Evolutionary conservation across 1,140 invertebrate genomes (phyloP), one percentile per base, ranked within the genome.

Genomic region (Plodia interpunctella): DNA sequence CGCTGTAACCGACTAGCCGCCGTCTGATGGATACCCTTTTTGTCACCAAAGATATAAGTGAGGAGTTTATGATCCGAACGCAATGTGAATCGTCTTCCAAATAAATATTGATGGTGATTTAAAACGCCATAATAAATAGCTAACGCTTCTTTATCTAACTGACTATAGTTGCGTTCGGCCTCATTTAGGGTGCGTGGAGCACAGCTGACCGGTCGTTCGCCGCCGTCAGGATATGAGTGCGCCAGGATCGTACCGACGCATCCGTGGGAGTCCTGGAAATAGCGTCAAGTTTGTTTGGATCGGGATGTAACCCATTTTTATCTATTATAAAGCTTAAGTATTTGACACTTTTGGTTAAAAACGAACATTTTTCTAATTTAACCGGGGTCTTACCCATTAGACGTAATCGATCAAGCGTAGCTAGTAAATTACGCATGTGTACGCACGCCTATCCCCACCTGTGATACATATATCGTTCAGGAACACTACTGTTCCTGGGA

Each of bases 121-220:
- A 55, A 38, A 0, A 70, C 60, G 20, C 68, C 65, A 52, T 53
- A 66, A 5, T 67, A 58, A 15, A 71, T 65, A 8, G 65, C 69
- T 17, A 68, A 9, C 28, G 49, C 56, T 73, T 93, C 92, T 65
- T 90, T 90, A 38, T 94, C 90, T 5, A 91, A 72, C 59, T 92
- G 87, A 17, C 76, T 71, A 69, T 92, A 93, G 10, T 90, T 90
- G 62, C 73, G 65, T 70, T 93, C 88, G 2, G 87, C 70, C 5
- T 53, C 32, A 18, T 70, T 85, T 9, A 93, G 68, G 4, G 88
- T 84, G 19, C 84, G 71, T 15, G 90, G 92, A 0, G 80, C 90
- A 70, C 72, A 92, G 13, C 78, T 77, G n/a, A n/a, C n/a, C n/a
- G n/a, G n/a, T n/a, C n/a, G n/a, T n/a, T n/a, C n/a, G n/a, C n/a